Base-by-base conservation (phyloP, 2,113 vertebrate species). In the Perca fluviatilis region DNA sequence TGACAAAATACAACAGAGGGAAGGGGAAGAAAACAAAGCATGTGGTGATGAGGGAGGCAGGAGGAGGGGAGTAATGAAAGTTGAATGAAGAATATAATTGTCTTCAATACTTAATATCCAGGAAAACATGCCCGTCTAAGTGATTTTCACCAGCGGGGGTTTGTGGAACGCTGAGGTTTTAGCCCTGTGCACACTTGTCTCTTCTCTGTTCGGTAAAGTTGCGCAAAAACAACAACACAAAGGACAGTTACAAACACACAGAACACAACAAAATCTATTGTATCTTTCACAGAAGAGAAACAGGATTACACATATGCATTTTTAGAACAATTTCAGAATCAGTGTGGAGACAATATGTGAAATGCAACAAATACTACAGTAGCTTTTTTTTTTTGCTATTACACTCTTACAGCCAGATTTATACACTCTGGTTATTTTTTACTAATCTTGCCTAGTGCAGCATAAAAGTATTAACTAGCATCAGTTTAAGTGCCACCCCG, bases 51-150 rank as follows among this genome's bases (percentile, higher is more conserved):
- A 16, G 51, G 18, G 53, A 21, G 46, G 54, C 53, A 5, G 9
- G 63, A 43, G 11, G 27, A 54, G n/a, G 18, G 4, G 54, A 23
- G 36, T 18, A 65, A 51, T 84, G 72, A 63, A 75, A 60, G 74
- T 21, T 72, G 85, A 76, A 61, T 33, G 49, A 79, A 60, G 58
- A 77, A 79, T 65, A 53, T 84, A 87, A 90, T 84, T 80, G 77
- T 87, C 75, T 85, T 87, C 68, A 84, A 81, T 86, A 88, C 85
- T 90, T 93, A 80, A 88, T 89, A 64, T 84, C 81, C 57, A 89
- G 82, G 79, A 74, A 82, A 91, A 86, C 81, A 88, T 74, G 70
- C 70, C 86, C 23, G 16, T 86, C 74, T 72, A 67, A 89, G 82
- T 84, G 63, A 70, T 79, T 86, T 87, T 85, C 49, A 79, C 77